These are phyloP conservation scores for Ectobius pallidus DNA, from an alignment of 2,888 invertebrate species.

Conservation along the genomic window DNA sequence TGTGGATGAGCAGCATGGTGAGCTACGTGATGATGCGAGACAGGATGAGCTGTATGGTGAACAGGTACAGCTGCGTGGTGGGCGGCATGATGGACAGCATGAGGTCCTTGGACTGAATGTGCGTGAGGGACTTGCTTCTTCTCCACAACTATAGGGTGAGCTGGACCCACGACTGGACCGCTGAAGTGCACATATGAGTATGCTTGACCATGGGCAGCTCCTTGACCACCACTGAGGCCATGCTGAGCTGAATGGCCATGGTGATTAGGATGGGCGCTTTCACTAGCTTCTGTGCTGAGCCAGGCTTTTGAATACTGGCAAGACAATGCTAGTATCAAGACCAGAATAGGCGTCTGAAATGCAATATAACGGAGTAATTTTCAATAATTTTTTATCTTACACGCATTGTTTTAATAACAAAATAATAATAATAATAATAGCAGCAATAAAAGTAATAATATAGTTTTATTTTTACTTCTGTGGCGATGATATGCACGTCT, in stretches of 20 bases:
- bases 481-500: no score
- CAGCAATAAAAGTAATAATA: no score
- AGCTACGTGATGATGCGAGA: background rate
- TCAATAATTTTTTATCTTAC: background rate
- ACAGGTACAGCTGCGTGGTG: background rate
- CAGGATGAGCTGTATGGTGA: background rate
- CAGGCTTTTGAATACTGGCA: background rate
- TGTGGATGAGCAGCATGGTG: background rate
- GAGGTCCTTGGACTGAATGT: background rate
- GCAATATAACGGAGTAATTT: background rate
- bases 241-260: background rate
- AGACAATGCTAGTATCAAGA: background rate
- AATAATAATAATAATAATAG: no score
- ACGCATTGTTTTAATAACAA: no score
- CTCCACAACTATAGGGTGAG: background rate
- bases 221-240: background rate
- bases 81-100: background rate
- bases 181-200: constrained; percentile 26
- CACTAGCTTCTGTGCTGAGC: background rate
- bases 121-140: background rate
- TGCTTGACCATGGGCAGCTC: constrained; percentile 2
- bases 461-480: no score
- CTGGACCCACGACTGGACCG: constrained; percentile 30
- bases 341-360: background rate
- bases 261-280: background rate